These are phyloP conservation scores for Actinia tenebrosa DNA, from an alignment of 64 coral and sea anemone species.

Conservation along the genomic window DNA sequence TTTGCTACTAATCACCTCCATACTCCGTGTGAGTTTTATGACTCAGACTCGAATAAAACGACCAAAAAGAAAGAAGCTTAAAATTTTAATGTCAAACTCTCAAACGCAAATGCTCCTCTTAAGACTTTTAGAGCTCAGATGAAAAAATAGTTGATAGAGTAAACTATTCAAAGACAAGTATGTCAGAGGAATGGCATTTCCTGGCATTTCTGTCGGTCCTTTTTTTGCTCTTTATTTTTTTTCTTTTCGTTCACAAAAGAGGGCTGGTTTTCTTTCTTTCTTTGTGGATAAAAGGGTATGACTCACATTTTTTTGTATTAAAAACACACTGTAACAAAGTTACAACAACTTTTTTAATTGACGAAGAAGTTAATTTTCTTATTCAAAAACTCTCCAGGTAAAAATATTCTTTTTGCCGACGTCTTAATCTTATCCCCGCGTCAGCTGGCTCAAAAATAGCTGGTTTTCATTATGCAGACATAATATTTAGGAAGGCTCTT, in stretches of 20 bases:
- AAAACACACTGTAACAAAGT: too few species aligned
- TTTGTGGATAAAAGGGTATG: neutral
- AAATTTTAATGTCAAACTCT: neutral
- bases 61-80: neutral
- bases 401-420: too few species aligned
- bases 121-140: neutral
- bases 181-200: neutral
- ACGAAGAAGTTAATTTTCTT: too few species aligned
- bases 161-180: neutral
- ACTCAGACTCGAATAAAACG: neutral
- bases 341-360: too few species aligned
- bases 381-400: too few species aligned
- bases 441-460: too few species aligned
- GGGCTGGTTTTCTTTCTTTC: neutral
- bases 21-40: neutral
- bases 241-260: constrained; percentile 3
- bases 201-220: neutral
- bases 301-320: neutral
- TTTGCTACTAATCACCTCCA: neutral
- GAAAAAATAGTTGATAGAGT: neutral
- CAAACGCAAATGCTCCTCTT: neutral
- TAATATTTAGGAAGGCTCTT: too few species aligned
- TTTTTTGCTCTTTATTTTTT: neutral
- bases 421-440: too few species aligned
- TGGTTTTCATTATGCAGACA: too few species aligned